Percentiles rank a stretch among this genome's conserved stretches.
Evolutionary conservation across 2,797 vertebrate genomes (phyloP).

Genomic region (Eulemur coronatus): DNA sequence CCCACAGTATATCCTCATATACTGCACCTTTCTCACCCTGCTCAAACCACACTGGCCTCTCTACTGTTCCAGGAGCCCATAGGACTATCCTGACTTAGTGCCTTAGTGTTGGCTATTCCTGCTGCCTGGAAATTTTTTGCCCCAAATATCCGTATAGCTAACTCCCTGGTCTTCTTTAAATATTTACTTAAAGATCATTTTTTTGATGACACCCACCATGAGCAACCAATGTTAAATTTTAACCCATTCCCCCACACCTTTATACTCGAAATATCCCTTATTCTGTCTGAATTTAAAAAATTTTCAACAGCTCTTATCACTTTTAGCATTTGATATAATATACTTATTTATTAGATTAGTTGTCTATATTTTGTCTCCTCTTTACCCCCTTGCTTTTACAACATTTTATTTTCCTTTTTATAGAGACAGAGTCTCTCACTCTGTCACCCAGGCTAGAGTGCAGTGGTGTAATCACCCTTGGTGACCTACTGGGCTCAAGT

Average conservation of each 20-base stretch:
- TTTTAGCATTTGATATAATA: background rate
- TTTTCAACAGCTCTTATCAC: background rate
- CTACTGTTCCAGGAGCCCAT: fast-evolving
- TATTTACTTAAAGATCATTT: background rate
- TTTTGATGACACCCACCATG: background rate
- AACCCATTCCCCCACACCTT: background rate
- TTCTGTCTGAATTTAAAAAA: background rate
- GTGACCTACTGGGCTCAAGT: background rate
- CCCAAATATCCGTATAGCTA: background rate
- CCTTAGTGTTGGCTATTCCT: background rate
- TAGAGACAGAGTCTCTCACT: background rate
- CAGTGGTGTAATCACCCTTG: background rate
- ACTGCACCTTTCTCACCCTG: background rate
- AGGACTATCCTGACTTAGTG: background rate
- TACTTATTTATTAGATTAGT: background rate
- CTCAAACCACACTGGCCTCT: background rate
- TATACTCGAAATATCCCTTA: background rate
- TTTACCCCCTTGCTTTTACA: background rate
- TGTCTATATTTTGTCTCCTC: background rate
- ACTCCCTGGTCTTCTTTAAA: background rate
- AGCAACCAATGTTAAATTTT: background rate
- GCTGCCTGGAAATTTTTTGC: background rate
- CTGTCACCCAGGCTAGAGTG: background rate
- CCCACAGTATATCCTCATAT: too few relatives aligned
- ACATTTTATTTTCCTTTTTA: background rate